Conservation (phyloP, 2,797 vertebrate species). For the Meda fulgida region DNA sequence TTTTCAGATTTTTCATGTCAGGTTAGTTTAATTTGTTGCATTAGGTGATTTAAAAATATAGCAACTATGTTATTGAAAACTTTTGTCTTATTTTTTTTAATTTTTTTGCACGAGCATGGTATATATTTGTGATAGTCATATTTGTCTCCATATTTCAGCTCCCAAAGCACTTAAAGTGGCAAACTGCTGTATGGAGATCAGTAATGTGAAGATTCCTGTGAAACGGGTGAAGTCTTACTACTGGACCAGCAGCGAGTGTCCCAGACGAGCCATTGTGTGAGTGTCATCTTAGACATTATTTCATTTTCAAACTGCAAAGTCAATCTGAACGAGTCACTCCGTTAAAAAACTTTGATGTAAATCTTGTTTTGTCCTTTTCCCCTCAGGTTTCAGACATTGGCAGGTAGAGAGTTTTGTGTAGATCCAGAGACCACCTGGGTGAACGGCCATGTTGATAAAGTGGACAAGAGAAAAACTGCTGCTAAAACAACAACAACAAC, state of each 20-base stretch:
- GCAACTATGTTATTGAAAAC: too few relatives aligned
- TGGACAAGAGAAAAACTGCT: not conserved
- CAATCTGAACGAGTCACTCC: not conserved
- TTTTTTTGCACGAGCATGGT: not conserved
- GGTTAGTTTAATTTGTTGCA: not conserved
- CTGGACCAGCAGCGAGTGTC: not conserved
- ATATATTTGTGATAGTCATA: not conserved
- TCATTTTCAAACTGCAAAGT: not conserved
- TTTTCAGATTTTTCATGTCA: not conserved
- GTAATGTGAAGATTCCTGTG: not conserved
- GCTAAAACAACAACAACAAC: too few relatives aligned
- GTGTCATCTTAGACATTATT: constrained; percentile 18
- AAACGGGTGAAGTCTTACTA: not conserved
- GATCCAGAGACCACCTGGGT: not conserved
- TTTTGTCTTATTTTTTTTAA: not conserved
- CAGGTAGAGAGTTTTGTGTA: not conserved
- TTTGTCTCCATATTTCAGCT: not conserved
- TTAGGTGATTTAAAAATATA: not conserved
- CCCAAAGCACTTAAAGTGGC: fast-evolving
- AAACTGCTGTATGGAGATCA: not conserved
- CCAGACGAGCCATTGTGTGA: constrained; percentile 23
- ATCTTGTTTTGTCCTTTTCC: not conserved
- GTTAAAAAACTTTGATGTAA: not conserved
- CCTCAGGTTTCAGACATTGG: not conserved
- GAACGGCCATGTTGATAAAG: not conserved